phyloP scores from a whole-genome alignment of 2,888 invertebrate species.

The Anarsia innoxiella region DNA sequence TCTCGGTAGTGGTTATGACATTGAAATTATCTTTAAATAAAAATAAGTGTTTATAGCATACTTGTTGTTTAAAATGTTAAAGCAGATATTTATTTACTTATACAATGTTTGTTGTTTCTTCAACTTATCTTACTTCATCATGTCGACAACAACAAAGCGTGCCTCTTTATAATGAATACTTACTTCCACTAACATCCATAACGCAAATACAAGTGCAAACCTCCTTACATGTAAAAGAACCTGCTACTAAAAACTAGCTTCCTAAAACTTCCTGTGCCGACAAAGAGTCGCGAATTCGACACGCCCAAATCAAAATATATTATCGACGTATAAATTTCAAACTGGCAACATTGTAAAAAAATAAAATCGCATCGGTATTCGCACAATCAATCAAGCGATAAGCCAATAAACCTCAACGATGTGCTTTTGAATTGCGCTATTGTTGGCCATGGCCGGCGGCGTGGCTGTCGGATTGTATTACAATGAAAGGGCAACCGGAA shows the following conservation, averaged over 20 bases:
- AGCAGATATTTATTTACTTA: too few relatives aligned
- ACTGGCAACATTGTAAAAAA: conserved; percentile 38
- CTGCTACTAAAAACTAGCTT: conserved; percentile 45
- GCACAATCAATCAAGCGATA: conserved; percentile 75
- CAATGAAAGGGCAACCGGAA: conserved; percentile 69
- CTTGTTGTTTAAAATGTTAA: too few relatives aligned
- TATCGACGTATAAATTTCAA: conserved; percentile 44
- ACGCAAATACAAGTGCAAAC: conserved; percentile 67
- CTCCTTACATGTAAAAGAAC: conserved; percentile 38
- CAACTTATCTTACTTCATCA: conserved; percentile 17
- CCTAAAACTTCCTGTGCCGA: conserved; percentile 61
- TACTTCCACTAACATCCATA: conserved; percentile 57
- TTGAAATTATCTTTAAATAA: too few relatives aligned
- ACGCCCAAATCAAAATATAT: conserved; percentile 74
- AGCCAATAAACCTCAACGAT: conserved; percentile 76
- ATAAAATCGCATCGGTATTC: conserved; percentile 50
- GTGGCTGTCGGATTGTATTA: conserved; percentile 55
- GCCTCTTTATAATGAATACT: conserved; percentile 34
- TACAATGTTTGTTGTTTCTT: neutral
- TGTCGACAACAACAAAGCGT: conserved; percentile 31
- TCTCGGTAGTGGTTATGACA: too few relatives aligned
- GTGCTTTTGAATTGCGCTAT: conserved; percentile 66
- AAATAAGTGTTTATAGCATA: too few relatives aligned
- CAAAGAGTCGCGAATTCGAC: conserved; percentile 60
- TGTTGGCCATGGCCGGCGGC: conserved; percentile 58